Conservation (phyloP, 2,113 vertebrate genomes). For the Plecotus auritus region DNA sequence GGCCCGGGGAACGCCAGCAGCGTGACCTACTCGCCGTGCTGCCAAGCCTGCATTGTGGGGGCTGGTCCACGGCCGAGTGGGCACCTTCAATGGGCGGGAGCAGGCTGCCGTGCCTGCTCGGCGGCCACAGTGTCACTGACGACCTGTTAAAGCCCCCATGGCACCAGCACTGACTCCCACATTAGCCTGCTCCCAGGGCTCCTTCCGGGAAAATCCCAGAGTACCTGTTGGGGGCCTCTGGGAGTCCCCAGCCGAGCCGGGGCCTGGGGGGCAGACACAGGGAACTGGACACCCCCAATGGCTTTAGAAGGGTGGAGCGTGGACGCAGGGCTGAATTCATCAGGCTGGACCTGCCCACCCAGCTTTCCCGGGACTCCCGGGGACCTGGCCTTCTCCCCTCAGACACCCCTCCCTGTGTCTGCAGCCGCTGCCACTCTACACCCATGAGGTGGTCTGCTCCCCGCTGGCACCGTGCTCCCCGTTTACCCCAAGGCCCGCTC, state of each 20-base stretch:
- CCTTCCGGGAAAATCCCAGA: slow-evolving; percentile 28
- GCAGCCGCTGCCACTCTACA: background rate
- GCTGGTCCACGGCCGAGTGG: rapidly evolving
- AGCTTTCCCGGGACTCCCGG: rapidly evolving
- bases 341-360: background rate
- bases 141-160: background rate
- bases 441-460: background rate
- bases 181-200: slow-evolving; percentile 42
- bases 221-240: background rate
- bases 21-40: background rate
- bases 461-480: background rate
- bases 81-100: rapidly evolving
- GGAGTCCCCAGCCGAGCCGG: rapidly evolving
- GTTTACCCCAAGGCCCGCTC: background rate
- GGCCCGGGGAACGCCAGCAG: background rate
- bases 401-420: background rate
- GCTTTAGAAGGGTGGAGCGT: background rate
- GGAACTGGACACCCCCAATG: rapidly evolving
- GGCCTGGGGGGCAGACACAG: rapidly evolving
- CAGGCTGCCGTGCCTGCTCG: rapidly evolving
- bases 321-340: rapidly evolving
- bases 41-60: background rate
- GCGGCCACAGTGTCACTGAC: background rate
- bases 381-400: rapidly evolving
- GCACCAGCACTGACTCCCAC: background rate